Evolutionary conservation across 35 echinoderm and acorn worm species (phyloP).

Genomic region (Strongylocentrotus purpuratus): DNA sequence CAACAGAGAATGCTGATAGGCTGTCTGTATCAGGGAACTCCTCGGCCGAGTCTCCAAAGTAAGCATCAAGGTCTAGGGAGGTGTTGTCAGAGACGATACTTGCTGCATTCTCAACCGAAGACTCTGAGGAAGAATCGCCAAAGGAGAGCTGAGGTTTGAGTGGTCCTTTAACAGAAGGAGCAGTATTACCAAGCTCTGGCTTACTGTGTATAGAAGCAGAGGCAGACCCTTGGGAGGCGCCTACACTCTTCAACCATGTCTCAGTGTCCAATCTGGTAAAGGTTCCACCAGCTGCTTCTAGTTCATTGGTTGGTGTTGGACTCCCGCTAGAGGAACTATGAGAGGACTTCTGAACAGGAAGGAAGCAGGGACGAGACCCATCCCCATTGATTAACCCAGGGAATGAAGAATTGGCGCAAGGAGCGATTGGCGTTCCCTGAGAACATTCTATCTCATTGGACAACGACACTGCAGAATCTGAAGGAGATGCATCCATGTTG

Average conservation of each 20-base stretch:
- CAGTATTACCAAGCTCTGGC: slow-evolving; percentile 71
- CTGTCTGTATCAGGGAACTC: slow-evolving; percentile 82
- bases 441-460: slow-evolving; percentile 69
- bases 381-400: slow-evolving; percentile 30
- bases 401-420: not conserved
- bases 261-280: slow-evolving; percentile 75
- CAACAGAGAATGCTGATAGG: slow-evolving; percentile 80
- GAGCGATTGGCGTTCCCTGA: slow-evolving; percentile 57
- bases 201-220: not conserved
- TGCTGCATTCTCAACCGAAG: slow-evolving; percentile 73
- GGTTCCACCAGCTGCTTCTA: slow-evolving; percentile 12
- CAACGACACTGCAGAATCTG: slow-evolving; percentile 95
- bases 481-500: slow-evolving; percentile 66
- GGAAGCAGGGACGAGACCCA: slow-evolving; percentile 36
- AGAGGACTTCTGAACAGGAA: slow-evolving; percentile 39
- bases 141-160: slow-evolving; percentile 28
- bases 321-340: slow-evolving; percentile 56
- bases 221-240: not conserved
- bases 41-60: slow-evolving; percentile 74
- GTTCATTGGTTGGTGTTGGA: slow-evolving; percentile 60
- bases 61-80: slow-evolving; percentile 82
- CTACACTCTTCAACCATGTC: slow-evolving; percentile 66
- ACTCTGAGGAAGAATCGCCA: slow-evolving; percentile 67
- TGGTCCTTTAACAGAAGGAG: slow-evolving; percentile 36
- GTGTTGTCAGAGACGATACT: slow-evolving; percentile 77